Evolutionary conservation across 2,888 invertebrate genomes (phyloP).

Genomic region (Lumbricus terrestris): DNA sequence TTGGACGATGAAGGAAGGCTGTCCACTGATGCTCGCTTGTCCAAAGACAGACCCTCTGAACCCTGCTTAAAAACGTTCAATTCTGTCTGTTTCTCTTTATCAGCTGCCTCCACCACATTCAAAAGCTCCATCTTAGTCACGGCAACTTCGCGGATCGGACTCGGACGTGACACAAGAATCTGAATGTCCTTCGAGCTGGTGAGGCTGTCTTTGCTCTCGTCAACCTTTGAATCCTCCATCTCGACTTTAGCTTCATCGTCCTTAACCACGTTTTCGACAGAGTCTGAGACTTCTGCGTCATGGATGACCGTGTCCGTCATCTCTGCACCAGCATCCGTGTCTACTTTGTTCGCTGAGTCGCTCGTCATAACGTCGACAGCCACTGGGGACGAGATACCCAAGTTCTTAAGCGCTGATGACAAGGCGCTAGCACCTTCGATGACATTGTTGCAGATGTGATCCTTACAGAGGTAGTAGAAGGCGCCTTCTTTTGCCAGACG

Average conservation of each 20-base stretch:
- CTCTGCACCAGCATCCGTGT: background rate
- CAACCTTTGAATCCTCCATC: background rate
- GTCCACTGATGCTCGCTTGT: background rate
- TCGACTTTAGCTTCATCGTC: background rate
- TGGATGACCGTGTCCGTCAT: background rate
- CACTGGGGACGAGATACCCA: background rate
- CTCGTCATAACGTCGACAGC: background rate
- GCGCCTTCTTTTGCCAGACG: constrained; percentile 65
- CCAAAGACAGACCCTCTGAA: background rate
- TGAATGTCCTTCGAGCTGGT: constrained; percentile 33
- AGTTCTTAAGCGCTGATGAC: constrained; percentile 8
- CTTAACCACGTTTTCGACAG: background rate
- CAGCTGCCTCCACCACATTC: background rate
- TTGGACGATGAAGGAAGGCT: background rate
- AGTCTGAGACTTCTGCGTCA: background rate
- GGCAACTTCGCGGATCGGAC: constrained; percentile 36
- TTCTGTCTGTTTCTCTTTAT: background rate
- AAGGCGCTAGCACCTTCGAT: constrained; percentile 44
- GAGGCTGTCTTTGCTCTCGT: constrained; percentile 10
- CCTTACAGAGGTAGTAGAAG: constrained; percentile 66
- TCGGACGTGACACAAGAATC: constrained; percentile 39
- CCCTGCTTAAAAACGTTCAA: background rate
- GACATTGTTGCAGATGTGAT: constrained; percentile 40
- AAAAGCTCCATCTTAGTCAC: background rate
- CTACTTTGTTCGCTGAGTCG: background rate